A percentile compares a stretch with the other conserved stretches of the same genome.
phyloP scores from a whole-genome alignment of 2,888 invertebrate species.

The Trichopria drosophilae region DNA sequence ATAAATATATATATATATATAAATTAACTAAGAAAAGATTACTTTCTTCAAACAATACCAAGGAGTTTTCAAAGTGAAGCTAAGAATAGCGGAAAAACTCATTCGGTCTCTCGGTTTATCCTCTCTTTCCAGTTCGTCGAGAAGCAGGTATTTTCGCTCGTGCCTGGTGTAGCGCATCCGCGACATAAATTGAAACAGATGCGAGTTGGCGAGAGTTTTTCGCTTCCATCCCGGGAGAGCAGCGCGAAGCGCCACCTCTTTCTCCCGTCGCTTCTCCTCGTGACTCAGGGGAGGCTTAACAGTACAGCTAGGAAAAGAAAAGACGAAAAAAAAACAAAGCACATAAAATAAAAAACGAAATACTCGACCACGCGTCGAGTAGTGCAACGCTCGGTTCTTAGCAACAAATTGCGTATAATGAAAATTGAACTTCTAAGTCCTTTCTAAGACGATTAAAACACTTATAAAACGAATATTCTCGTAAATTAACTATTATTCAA shows the following conservation, averaged over 20 bases:
- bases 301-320: slow-evolving; percentile 19
- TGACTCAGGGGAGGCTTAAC: slow-evolving; percentile 16
- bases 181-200: slow-evolving; percentile 58
- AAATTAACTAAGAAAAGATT: neutral
- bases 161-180: slow-evolving; percentile 40
- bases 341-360: too few relatives aligned
- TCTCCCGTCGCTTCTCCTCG: neutral
- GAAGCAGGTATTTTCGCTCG: slow-evolving; percentile 43
- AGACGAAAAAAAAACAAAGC: slow-evolving; percentile 12
- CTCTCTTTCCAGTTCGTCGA: slow-evolving; percentile 22
- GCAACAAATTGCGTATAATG: too few relatives aligned
- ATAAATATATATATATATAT: neutral
- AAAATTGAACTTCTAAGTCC: too few relatives aligned
- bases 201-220: slow-evolving; percentile 57
- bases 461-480: too few relatives aligned
- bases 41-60: neutral
- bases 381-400: too few relatives aligned
- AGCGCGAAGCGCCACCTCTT: slow-evolving; percentile 14
- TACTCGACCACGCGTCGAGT: too few relatives aligned
- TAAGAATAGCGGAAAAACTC: slow-evolving; percentile 18
- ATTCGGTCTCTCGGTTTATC: slow-evolving; percentile 24
- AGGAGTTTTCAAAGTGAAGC: too few relatives aligned
- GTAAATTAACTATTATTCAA: too few relatives aligned
- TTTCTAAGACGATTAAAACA: too few relatives aligned
- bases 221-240: slow-evolving; percentile 46